Percentiles rank a stretch among this genome's conserved stretches.
These are phyloP conservation scores for Oncorhynchus keta DNA, from an alignment of 2,113 vertebrate species.

Conservation along the genomic window DNA sequence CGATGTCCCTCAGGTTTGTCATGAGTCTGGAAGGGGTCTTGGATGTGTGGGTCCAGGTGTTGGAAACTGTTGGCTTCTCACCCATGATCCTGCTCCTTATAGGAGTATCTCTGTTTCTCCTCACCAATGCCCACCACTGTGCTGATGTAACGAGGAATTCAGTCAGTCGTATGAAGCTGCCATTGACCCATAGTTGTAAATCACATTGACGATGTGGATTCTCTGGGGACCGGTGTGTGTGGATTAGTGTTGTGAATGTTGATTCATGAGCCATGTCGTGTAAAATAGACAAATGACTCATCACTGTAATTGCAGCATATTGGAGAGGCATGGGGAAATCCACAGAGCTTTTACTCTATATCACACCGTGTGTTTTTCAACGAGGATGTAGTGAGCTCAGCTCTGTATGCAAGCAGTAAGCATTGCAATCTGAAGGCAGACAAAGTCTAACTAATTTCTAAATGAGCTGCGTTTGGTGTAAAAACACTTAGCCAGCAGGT, in stretches of 20 bases:
- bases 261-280: conserved; percentile 29
- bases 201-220: conserved; percentile 18
- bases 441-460: conserved; percentile 75
- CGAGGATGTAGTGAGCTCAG: conserved; percentile 11
- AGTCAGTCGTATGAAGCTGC: no score
- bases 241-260: conserved; percentile 37
- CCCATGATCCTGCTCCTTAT: no score
- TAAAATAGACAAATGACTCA: conserved; percentile 48
- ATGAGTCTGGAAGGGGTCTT: conserved; percentile 27
- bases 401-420: conserved; percentile 15
- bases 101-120: conserved; percentile 19
- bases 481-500: conserved; percentile 85
- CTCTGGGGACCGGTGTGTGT: conserved; percentile 8
- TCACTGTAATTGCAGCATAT: conserved; percentile 31
- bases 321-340: conserved; percentile 16
- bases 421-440: conserved; percentile 23
- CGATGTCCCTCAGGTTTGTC: neutral
- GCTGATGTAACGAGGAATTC: conserved; percentile 25
- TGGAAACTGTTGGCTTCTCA: no score
- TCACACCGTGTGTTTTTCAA: conserved; percentile 28
- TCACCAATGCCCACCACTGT: conserved; percentile 6
- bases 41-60: neutral
- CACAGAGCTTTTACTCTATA: conserved; percentile 1
- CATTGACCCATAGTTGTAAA: conserved; percentile 28
- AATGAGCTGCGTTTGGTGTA: conserved; percentile 73